Evolutionary conservation across 2,888 invertebrate genomes (phyloP).

Genomic region (Euplagia quadripunctaria): DNA sequence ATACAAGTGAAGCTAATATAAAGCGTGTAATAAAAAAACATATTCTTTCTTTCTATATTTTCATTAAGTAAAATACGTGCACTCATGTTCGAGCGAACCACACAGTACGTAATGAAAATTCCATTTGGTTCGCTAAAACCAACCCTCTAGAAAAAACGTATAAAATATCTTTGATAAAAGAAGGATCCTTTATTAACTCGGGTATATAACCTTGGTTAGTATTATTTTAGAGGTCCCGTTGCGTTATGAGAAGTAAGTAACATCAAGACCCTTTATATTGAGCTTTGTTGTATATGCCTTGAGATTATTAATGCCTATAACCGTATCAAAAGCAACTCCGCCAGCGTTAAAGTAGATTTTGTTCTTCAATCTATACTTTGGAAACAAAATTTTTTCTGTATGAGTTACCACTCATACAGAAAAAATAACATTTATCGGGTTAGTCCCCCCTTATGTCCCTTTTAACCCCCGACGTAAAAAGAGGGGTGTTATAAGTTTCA

Average conservation of each 20-base stretch:
- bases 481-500: no score
- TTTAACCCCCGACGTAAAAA: no score
- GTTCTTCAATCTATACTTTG: no score
- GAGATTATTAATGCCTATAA: neutral
- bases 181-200: slow-evolving; percentile 26
- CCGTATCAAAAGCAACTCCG: no score
- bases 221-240: slow-evolving; percentile 21
- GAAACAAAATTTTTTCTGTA: no score
- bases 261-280: neutral
- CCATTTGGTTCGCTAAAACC: slow-evolving; percentile 19
- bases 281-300: neutral
- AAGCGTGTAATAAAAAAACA: neutral
- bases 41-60: neutral
- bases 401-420: no score
- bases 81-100: neutral
- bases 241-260: neutral
- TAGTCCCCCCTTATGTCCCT: no score
- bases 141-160: slow-evolving; percentile 34
- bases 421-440: no score
- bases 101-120: slow-evolving; percentile 12
- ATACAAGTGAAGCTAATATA: no score
- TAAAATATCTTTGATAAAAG: slow-evolving; percentile 25
- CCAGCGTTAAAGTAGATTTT: no score
- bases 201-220: slow-evolving; percentile 9
- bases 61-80: neutral